These are phyloP conservation scores for Sarcophilus harrisii DNA, from an alignment of 2,797 vertebrate genomes.

Conservation along the genomic window DNA sequence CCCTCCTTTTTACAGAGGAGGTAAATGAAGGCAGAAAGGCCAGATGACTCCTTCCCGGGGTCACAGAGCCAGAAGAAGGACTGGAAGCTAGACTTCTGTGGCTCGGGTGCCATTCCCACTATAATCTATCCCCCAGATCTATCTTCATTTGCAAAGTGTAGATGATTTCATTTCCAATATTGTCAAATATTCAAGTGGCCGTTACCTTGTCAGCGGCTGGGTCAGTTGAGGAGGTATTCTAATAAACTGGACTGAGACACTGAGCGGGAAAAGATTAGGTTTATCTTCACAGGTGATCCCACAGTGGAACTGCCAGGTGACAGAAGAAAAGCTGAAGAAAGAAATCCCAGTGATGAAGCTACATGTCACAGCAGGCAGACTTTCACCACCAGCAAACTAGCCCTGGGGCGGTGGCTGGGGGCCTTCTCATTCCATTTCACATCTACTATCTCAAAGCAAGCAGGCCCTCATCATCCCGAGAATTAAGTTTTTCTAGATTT, in stretches of 20 bases:
- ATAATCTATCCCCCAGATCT: background rate
- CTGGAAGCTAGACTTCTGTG: background rate
- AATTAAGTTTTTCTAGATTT: background rate
- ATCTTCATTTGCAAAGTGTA: background rate
- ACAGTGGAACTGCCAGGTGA: slow-evolving; percentile 90
- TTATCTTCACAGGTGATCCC: slow-evolving; percentile 85
- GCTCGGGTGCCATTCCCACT: background rate
- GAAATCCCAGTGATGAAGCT: background rate
- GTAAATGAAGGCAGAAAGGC: background rate
- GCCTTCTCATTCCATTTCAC: background rate
- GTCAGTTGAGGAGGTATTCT: slow-evolving; percentile 86
- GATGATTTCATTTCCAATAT: background rate
- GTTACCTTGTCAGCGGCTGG: slow-evolving; percentile 89
- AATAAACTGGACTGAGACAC: slow-evolving; percentile 92
- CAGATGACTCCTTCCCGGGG: background rate
- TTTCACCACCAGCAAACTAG: background rate
- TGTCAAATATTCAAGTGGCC: background rate
- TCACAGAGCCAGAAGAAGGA: background rate
- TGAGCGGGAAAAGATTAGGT: slow-evolving; percentile 86
- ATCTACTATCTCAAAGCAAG: background rate
- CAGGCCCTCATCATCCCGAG: background rate
- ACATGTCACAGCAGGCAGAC: background rate
- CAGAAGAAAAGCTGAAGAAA: slow-evolving; percentile 86
- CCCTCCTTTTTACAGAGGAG: background rate
- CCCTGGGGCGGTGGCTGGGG: accelerated